phyloP scores from a whole-genome alignment of 2,888 invertebrate genomes.

The Podotricha telesiphe region DNA sequence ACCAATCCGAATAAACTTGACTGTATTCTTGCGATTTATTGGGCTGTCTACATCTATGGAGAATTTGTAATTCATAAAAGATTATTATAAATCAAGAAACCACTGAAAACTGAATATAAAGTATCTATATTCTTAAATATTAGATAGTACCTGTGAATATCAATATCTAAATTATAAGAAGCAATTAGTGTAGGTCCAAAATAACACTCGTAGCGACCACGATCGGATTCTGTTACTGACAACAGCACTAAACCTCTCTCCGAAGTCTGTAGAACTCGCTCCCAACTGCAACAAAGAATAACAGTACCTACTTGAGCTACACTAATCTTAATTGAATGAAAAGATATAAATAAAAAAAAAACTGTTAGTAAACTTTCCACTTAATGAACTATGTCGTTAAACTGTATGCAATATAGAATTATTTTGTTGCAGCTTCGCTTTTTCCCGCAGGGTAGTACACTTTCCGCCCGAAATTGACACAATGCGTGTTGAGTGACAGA shows the following conservation, averaged over 20 bases:
- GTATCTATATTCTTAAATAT: too few relatives aligned
- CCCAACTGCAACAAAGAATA: constrained; percentile 63
- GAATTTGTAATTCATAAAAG: constrained; percentile 29
- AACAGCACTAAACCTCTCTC: constrained; percentile 85
- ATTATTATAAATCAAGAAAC: not conserved
- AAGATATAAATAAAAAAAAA: not conserved
- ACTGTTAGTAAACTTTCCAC: too few relatives aligned
- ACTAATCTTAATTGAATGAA: not conserved
- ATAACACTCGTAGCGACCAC: constrained; percentile 84
- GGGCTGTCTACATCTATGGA: constrained; percentile 81
- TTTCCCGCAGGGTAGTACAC: too few relatives aligned
- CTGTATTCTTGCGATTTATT: constrained; percentile 84
- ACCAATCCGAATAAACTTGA: constrained; percentile 88
- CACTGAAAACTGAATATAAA: too few relatives aligned
- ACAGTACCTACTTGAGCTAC: not conserved
- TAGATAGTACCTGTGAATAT: constrained; percentile 58
- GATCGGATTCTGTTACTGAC: constrained; percentile 83
- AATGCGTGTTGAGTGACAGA: too few relatives aligned
- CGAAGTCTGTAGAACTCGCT: constrained; percentile 84
- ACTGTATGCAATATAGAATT: too few relatives aligned
- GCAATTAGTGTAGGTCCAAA: constrained; percentile 82
- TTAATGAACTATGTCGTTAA: too few relatives aligned
- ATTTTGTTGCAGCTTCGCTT: too few relatives aligned
- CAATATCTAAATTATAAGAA: constrained; percentile 85
- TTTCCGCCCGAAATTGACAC: too few relatives aligned